Conservation (phyloP, 2,888 invertebrate genomes). For the Smittia aterrima region DNA sequence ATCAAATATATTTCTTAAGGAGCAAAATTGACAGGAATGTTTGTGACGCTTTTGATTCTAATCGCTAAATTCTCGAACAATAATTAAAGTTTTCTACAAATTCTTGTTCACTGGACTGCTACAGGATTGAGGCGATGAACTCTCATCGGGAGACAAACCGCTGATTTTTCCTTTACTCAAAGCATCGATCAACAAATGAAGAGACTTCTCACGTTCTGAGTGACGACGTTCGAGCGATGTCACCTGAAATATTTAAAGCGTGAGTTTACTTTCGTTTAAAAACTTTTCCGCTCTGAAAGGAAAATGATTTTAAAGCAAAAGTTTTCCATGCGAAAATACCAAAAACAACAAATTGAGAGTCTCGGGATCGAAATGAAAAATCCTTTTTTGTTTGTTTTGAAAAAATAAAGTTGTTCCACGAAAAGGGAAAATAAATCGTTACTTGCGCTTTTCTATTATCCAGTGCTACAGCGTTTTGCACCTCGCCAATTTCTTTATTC, state of each 20-base stretch:
- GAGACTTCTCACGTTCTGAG: constrained; percentile 53
- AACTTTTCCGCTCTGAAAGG: not conserved
- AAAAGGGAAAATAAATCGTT: not conserved
- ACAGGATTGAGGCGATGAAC: constrained; percentile 3
- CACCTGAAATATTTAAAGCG: constrained; percentile 47
- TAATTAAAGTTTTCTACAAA: constrained; percentile 13
- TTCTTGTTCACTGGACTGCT: constrained; percentile 29
- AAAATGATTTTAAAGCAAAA: not conserved
- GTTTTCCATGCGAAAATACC: not conserved
- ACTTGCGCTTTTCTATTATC: constrained; percentile 24
- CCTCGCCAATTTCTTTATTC: constrained; percentile 31
- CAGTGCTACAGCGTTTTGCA: not conserved
- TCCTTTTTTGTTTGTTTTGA: too few relatives aligned
- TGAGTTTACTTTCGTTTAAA: constrained; percentile 30
- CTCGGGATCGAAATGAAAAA: too few relatives aligned
- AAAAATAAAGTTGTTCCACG: not conserved
- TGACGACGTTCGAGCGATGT: constrained; percentile 53
- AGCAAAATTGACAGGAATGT: too few relatives aligned
- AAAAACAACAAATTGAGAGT: not conserved
- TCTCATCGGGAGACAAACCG: constrained; percentile 15
- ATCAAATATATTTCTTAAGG: too few relatives aligned
- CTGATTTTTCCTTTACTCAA: constrained; percentile 50
- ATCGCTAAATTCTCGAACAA: too few relatives aligned
- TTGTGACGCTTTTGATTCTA: too few relatives aligned
- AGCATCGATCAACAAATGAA: constrained; percentile 54